Percentiles rank a stretch among this genome's conserved stretches.
These are phyloP conservation scores for Oreochromis spilurus DNA, from an alignment of 2,113 vertebrate genomes.

Conservation along the genomic window DNA sequence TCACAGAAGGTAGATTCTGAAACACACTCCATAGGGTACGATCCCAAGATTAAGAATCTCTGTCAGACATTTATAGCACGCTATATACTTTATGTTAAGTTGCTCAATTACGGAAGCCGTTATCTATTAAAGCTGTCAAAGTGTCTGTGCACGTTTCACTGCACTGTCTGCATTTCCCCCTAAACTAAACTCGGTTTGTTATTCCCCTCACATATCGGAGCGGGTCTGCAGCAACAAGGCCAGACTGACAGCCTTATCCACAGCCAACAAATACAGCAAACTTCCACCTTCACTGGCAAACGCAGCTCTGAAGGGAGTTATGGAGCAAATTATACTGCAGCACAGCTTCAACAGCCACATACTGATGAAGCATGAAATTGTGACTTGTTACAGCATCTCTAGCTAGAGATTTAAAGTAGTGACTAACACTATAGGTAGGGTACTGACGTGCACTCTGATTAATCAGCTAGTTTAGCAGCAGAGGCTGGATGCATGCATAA, in stretches of 20 bases:
- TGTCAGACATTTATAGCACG: not conserved
- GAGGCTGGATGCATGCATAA: not conserved
- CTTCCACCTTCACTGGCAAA: not conserved
- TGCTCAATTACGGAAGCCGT: not conserved
- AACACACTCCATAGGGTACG: not conserved
- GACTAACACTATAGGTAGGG: not conserved
- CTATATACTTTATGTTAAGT: not conserved
- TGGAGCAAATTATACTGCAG: conserved; percentile 18
- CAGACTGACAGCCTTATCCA: conserved; percentile 21
- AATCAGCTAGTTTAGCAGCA: not conserved
- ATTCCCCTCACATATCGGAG: conserved; percentile 14
- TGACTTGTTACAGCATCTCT: conserved; percentile 8
- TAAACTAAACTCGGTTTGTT: not conserved
- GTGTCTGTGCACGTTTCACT: not conserved
- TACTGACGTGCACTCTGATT: not conserved
- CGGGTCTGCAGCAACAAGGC: not conserved
- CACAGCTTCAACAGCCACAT: not conserved
- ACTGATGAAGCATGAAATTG: conserved; percentile 28
- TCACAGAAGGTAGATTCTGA: not conserved
- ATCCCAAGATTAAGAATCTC: not conserved
- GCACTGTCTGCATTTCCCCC: not conserved
- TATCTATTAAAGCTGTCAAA: not conserved
- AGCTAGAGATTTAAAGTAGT: conserved; percentile 10
- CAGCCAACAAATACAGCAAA: conserved; percentile 1
- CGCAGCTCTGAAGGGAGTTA: conserved; percentile 16